These are phyloP conservation scores for Aegithalos caudatus DNA, from an alignment of 2,113 vertebrate species.

Conservation along the genomic window DNA sequence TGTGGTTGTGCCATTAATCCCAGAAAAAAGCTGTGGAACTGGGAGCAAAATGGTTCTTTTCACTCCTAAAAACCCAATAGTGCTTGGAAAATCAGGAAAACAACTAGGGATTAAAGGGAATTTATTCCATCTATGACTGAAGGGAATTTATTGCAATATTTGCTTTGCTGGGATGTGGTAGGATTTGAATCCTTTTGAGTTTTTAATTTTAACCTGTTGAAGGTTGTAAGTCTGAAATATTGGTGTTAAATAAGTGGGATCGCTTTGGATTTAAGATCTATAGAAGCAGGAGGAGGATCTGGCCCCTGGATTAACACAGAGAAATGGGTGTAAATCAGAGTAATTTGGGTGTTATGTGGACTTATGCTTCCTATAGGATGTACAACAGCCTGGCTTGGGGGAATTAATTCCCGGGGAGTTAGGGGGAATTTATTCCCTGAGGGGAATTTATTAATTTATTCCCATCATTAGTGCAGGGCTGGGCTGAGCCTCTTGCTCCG, in stretches of 20 bases:
- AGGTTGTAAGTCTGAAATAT: background rate
- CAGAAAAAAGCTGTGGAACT: background rate
- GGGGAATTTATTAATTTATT: background rate
- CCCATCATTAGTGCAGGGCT: background rate
- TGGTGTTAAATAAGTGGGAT: rapidly evolving
- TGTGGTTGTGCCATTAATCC: background rate
- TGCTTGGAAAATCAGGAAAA: background rate
- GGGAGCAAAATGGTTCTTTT: background rate
- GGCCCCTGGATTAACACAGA: background rate
- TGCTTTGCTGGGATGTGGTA: background rate
- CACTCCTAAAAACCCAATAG: background rate
- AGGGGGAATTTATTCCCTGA: background rate
- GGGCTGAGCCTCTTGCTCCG: background rate
- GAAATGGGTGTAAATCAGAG: background rate
- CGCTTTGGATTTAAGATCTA: rapidly evolving
- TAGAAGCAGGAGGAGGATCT: background rate
- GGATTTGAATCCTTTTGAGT: rapidly evolving
- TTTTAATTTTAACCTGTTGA: rapidly evolving
- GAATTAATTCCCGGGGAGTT: background rate
- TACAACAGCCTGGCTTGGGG: background rate
- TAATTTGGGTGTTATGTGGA: background rate
- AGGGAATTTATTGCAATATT: background rate
- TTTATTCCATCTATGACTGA: background rate
- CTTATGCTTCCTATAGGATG: background rate
- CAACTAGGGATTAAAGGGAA: background rate